These are phyloP conservation scores for Metallyticus violacea DNA, from an alignment of 2,888 invertebrate species.

Conservation along the genomic window DNA sequence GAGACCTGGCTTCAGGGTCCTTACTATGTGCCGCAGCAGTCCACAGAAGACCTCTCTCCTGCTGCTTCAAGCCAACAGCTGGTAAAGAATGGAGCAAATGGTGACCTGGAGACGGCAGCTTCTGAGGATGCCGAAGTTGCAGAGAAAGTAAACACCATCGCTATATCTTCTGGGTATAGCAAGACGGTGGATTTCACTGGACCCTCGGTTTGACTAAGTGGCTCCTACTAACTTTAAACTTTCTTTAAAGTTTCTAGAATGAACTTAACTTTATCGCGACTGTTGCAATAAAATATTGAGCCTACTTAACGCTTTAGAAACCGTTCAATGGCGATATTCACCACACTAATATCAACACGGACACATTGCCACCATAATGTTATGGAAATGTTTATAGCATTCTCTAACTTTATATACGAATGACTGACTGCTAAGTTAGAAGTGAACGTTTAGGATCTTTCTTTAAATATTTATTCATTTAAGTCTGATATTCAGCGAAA, in stretches of 20 bases:
- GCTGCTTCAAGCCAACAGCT: neutral
- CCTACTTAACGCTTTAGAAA: neutral
- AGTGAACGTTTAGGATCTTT: too few relatives aligned
- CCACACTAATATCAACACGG: neutral
- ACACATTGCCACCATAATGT: neutral
- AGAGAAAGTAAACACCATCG: neutral
- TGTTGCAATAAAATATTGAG: too few relatives aligned
- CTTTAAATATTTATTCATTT: too few relatives aligned
- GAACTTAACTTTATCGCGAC: too few relatives aligned
- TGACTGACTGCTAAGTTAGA: too few relatives aligned
- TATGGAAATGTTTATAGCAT: neutral
- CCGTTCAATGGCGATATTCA: neutral
- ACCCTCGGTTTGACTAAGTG: neutral
- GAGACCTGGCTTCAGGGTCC: slow-evolving; percentile 12
- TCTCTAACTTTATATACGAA: neutral
- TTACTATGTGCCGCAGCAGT: neutral
- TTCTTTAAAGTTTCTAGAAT: too few relatives aligned
- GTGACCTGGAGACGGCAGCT: neutral
- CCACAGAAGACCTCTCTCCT: neutral
- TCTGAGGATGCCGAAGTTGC: neutral
- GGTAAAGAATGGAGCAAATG: neutral
- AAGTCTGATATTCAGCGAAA: too few relatives aligned
- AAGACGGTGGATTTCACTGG: slow-evolving; percentile 6
- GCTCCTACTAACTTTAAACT: neutral
- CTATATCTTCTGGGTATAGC: slow-evolving; percentile 5